These are phyloP conservation scores for Gryllus longicercus DNA, from an alignment of 2,888 invertebrate species.

Conservation along the genomic window DNA sequence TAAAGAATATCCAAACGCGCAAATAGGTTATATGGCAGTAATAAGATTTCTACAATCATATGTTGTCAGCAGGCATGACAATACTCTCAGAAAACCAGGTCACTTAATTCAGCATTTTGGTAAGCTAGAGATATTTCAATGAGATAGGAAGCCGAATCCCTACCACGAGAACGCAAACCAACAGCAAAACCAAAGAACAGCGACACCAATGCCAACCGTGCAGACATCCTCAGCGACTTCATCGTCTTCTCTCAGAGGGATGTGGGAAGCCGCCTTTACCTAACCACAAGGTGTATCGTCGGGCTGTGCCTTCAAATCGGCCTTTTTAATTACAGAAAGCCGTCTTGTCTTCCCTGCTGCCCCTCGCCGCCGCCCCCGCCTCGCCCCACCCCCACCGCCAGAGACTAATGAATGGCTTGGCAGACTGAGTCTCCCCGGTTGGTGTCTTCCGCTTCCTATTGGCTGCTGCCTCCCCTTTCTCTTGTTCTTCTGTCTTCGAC, in stretches of 20 bases:
- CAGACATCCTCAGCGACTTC: no score
- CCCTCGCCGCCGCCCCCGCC: neutral
- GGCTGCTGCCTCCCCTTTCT: neutral
- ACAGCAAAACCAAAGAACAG: no score
- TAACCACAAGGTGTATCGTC: neutral
- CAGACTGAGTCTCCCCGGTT: neutral
- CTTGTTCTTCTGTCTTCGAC: neutral
- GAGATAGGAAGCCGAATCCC: no score
- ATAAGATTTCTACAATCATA: no score
- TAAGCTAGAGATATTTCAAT: no score
- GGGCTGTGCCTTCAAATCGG: neutral
- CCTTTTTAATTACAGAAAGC: constrained; percentile 7
- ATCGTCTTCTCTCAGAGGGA: neutral
- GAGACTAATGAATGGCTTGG: neutral
- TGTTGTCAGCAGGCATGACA: no score
- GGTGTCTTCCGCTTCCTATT: neutral
- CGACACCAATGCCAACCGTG: no score
- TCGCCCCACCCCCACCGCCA: neutral
- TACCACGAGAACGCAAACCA: no score
- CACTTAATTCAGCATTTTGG: no score
- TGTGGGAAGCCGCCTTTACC: neutral
- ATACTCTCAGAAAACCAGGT: no score
- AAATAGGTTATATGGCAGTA: no score
- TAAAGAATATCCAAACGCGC: no score
- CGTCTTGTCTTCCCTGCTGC: neutral